Conservation (phyloP, 2,113 vertebrate genomes). For the Stegastes partitus region DNA sequence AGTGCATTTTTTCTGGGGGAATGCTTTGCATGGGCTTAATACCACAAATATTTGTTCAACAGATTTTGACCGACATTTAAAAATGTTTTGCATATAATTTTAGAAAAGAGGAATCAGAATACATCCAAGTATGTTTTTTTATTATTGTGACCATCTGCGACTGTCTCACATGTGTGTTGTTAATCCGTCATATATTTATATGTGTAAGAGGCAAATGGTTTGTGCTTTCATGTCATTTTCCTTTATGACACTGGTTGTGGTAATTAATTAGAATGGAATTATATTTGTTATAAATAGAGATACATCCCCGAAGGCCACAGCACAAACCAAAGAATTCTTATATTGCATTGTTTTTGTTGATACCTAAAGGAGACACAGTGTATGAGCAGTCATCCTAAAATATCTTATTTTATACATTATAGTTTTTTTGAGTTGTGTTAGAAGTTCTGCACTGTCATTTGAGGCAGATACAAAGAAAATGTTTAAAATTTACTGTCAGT, state of each 20-base stretch:
- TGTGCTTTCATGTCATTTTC: background rate
- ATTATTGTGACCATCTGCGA: background rate
- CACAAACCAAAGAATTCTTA: no score
- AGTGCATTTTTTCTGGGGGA: no score
- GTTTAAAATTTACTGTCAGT: no score
- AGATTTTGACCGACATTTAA: background rate
- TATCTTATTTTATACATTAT: no score
- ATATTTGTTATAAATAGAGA: no score
- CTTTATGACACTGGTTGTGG: background rate
- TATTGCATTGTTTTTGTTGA: no score
- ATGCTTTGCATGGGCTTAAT: no score
- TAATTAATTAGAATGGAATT: background rate
- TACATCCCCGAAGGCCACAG: background rate
- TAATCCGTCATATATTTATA: background rate
- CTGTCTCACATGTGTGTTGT: background rate
- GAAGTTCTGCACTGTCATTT: background rate
- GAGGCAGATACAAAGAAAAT: background rate
- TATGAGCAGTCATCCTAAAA: no score
- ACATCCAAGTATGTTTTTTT: background rate
- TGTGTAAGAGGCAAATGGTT: background rate
- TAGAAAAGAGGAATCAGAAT: no score
- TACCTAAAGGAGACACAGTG: no score
- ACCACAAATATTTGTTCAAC: background rate
- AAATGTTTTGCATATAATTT: background rate
- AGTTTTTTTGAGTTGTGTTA: no score